Evolutionary conservation across 30 jellyfish, hydroid and myxozoan genomes (phyloP).

Genomic region (Clytia hemisphaerica): DNA sequence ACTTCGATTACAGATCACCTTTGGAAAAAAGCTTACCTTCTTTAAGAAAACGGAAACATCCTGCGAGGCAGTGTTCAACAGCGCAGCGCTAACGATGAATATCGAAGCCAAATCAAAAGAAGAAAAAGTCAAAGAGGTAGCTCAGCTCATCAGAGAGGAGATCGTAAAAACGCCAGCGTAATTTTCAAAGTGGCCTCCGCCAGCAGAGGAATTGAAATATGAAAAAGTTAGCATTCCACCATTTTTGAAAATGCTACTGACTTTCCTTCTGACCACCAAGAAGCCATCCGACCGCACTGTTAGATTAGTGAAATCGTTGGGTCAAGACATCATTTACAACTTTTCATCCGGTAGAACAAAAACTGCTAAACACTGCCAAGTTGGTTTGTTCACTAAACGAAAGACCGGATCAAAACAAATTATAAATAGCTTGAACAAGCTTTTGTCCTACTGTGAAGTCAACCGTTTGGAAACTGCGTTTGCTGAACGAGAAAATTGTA

Average conservation of each 20-base stretch:
- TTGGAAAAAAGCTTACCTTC: slow-evolving; percentile 7
- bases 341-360: slow-evolving; percentile 15
- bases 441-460: slow-evolving; percentile 15
- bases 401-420: slow-evolving; percentile 36
- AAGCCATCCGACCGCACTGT: background rate
- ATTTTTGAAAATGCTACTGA: background rate
- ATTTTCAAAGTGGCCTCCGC: slow-evolving; percentile 33
- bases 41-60: slow-evolving; percentile 17
- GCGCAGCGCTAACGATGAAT: background rate
- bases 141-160: slow-evolving; percentile 18
- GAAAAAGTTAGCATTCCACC: slow-evolving; percentile 22
- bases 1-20: slow-evolving; percentile 9
- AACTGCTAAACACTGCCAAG: slow-evolving; percentile 14
- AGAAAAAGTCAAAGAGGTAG: slow-evolving; percentile 19
- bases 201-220: slow-evolving; percentile 13
- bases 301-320: slow-evolving; percentile 11
- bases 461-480: slow-evolving; percentile 13
- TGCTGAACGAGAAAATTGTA: slow-evolving; percentile 2
- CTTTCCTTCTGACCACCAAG: background rate
- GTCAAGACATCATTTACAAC: slow-evolving; percentile 26
- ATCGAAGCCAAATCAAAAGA: background rate
- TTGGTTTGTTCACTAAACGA: slow-evolving; percentile 11
- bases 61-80: slow-evolving; percentile 8
- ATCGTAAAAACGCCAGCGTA: background rate
- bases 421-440: slow-evolving; percentile 19